A percentile compares a stretch with the other conserved stretches of the same genome.
Evolutionary conservation across 2,113 vertebrate species (phyloP).

Genomic region (Orientallactaga bullata): DNA sequence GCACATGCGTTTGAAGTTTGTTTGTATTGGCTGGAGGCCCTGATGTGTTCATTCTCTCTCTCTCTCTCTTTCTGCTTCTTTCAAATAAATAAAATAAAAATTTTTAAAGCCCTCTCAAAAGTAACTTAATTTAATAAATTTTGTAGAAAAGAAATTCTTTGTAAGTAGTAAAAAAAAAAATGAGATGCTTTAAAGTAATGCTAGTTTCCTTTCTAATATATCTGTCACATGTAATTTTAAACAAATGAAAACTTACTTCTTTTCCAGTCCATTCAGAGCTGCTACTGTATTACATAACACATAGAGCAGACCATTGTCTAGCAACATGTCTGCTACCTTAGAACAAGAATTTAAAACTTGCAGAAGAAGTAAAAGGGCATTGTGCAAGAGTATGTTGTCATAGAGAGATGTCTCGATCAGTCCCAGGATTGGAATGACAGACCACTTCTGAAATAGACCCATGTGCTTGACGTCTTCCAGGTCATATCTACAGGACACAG

Average conservation of each 20-base stretch:
- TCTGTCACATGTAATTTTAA: slow-evolving; percentile 23
- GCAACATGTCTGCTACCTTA: slow-evolving; percentile 96
- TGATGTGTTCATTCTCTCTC: too few relatives aligned
- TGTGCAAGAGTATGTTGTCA: slow-evolving; percentile 95
- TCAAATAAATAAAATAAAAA: too few relatives aligned
- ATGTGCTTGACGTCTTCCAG: slow-evolving; percentile 95
- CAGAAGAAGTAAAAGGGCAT: slow-evolving; percentile 93
- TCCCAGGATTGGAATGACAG: slow-evolving; percentile 95
- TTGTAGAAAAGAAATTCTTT: slow-evolving; percentile 33
- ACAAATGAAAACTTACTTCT: slow-evolving; percentile 88
- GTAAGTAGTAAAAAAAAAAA: slow-evolving; percentile 16
- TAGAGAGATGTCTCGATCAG: slow-evolving; percentile 97
- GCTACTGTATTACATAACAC: slow-evolving; percentile 97
- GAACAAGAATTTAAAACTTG: slow-evolving; percentile 97
- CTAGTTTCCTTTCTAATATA: background rate
- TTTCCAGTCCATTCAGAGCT: slow-evolving; percentile 96
- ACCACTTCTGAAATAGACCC: slow-evolving; percentile 95
- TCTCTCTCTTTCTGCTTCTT: too few relatives aligned
- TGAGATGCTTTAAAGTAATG: slow-evolving; percentile 28
- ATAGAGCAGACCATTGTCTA: slow-evolving; percentile 97
- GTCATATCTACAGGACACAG: slow-evolving; percentile 90
- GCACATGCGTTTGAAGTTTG: too few relatives aligned
- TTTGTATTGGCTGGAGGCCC: too few relatives aligned
- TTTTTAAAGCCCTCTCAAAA: too few relatives aligned
- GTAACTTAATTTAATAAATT: slow-evolving; percentile 13